phyloP scores from a whole-genome alignment of 2,113 vertebrate genomes.

The Passer montanus region DNA sequence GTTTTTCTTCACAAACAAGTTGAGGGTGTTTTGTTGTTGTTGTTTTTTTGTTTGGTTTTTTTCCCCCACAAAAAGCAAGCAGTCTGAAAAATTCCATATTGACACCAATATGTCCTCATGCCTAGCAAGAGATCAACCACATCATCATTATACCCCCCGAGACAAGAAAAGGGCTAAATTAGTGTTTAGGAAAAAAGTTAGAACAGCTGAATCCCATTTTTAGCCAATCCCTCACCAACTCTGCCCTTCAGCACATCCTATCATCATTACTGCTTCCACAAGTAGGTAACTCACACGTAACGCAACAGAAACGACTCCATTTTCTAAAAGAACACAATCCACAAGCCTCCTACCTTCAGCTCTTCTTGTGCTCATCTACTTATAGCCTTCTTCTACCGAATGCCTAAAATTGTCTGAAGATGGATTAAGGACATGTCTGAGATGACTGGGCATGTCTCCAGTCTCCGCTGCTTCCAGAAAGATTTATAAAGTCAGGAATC shows the following conservation, averaged over 20 bases:
- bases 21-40: background rate
- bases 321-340: background rate
- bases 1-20: background rate
- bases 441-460: slow-evolving; percentile 30
- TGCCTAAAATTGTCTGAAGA: slow-evolving; percentile 35
- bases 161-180: background rate
- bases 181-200: background rate
- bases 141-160: background rate
- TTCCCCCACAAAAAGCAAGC: background rate
- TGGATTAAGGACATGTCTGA: slow-evolving; percentile 14
- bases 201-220: background rate
- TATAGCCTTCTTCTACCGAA: slow-evolving; percentile 51
- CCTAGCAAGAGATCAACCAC: background rate
- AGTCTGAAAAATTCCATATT: background rate
- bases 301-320: background rate
- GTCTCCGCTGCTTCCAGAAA: background rate
- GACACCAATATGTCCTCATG: background rate
- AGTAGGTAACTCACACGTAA: background rate
- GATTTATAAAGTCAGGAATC: background rate
- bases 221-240: background rate
- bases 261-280: background rate
- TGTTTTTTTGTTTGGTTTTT: too few species aligned
- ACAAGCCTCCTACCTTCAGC: slow-evolving; percentile 22
- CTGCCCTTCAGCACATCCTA: background rate
- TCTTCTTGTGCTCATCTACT: slow-evolving; percentile 29